These are phyloP conservation scores for Sebastes reedi DNA, from an alignment of 2,797 vertebrate genomes.

Conservation along the genomic window DNA sequence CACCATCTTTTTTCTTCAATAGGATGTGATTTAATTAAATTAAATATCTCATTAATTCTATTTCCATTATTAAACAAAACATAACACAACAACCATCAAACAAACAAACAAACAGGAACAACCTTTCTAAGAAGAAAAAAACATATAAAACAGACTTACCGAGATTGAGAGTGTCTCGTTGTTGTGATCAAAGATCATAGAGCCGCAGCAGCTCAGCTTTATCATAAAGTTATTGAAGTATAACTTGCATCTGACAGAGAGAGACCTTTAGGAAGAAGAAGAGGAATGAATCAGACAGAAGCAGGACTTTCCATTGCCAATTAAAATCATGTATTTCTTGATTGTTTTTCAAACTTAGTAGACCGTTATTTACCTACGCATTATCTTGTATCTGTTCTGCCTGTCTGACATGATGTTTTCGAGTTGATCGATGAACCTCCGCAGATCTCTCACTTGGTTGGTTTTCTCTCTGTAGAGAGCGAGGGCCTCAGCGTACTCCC, in stretches of 20 bases:
- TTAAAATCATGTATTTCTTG: neutral
- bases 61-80: neutral
- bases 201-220: slow-evolving; percentile 76
- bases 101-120: neutral
- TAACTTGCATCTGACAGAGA: slow-evolving; percentile 76
- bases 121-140: neutral
- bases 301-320: neutral
- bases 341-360: neutral
- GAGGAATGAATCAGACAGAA: neutral
- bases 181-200: slow-evolving; percentile 79
- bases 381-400: slow-evolving; percentile 74
- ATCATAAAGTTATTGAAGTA: slow-evolving; percentile 80
- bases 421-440: slow-evolving; percentile 73
- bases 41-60: neutral
- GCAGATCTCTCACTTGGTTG: slow-evolving; percentile 74
- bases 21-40: neutral
- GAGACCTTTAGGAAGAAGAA: slow-evolving; percentile 37
- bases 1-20: neutral
- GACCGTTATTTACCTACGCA: slow-evolving; percentile 61
- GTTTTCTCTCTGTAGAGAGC: slow-evolving; percentile 74
- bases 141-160: slow-evolving; percentile 11
- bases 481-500: slow-evolving; percentile 74
- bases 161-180: slow-evolving; percentile 70
- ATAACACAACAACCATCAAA: neutral
- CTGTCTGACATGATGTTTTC: slow-evolving; percentile 78